Evolutionary conservation across 2,888 invertebrate species (phyloP), one percentile per base, ranked within the genome.

Genomic region (Drosophila antonietae): DNA sequence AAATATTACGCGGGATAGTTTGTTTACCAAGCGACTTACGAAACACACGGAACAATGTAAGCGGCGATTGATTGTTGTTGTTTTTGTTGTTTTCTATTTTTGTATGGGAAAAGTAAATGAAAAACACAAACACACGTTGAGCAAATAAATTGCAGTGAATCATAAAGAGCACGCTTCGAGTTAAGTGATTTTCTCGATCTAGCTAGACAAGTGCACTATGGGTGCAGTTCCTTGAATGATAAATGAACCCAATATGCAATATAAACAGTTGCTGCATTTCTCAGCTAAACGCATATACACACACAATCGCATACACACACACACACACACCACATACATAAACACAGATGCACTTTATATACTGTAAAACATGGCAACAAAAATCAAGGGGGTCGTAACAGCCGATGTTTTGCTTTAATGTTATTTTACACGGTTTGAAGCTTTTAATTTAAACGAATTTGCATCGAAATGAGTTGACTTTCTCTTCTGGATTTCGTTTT

Each of bases 211-310:
- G 49, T 75, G 62, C 51, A 57, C 41, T 46, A 12, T 31, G 41
- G 46, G 15, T 41, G 63, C 63, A 47, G 47, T 62, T 57, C 23
- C 39, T 53, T 52, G 41, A 49, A 47, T 46, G 43, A 33, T 53
- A 58, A 65, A 61, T 77, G 41, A 62, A 66, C 61, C 58, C 12
- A 68, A 73, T 73, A 78, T 78, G 66, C 82, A 62, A 78, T 69
- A 68, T 57, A 64, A 81, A 53, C 78, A 81, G 78, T 78, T 78
- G 78, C 66, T 69, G 64, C 43, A 49, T 47, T 78, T 78, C 78
- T 67, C 78, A 81, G 53, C 56, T 18, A 41, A 65, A 69, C 58
- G 44, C 47, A 47, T 41, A 10, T 3, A 8, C 57, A 47, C 57
- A 47, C n/a, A 33, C 15, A 35, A 28, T 28, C 12, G 12, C 14